Evolutionary conservation across 2,113 vertebrate species (phyloP).

Genomic region (Gulo gulo): DNA sequence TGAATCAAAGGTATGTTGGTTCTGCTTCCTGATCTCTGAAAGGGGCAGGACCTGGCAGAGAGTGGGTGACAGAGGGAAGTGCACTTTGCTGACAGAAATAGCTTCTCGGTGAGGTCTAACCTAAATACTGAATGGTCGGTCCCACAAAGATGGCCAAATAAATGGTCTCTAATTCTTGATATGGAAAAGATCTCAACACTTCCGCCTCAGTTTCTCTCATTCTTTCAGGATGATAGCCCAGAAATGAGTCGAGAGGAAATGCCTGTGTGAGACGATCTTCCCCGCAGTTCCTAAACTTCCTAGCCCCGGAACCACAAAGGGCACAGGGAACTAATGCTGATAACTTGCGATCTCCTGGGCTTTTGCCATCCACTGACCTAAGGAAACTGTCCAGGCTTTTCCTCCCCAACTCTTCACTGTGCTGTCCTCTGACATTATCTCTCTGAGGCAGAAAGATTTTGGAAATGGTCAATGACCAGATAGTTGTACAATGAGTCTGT

Average conservation of each 20-base stretch:
- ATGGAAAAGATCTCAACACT: neutral
- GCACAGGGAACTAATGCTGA: neutral
- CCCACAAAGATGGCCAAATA: neutral
- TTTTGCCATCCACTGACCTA: neutral
- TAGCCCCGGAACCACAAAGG: neutral
- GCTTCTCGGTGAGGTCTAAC: neutral
- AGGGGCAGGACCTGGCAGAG: neutral
- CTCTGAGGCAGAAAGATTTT: neutral
- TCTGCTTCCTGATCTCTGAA: neutral
- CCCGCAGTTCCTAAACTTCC: neutral
- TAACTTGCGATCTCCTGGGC: neutral
- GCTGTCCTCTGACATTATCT: neutral
- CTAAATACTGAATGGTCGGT: neutral
- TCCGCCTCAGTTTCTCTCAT: neutral
- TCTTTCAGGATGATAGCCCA: neutral
- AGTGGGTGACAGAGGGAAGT: neutral
- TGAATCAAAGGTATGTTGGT: neutral
- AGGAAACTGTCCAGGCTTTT: neutral
- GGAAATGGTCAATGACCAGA: neutral
- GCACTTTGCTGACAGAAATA: slow-evolving; percentile 23
- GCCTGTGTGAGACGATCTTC: neutral
- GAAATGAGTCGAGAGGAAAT: neutral
- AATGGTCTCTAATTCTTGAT: neutral
- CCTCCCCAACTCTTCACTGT: neutral
- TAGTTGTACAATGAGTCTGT: neutral